Evolutionary conservation across 1,140 invertebrate genomes (phyloP).

Genomic region (Adelges cooleyi): DNA sequence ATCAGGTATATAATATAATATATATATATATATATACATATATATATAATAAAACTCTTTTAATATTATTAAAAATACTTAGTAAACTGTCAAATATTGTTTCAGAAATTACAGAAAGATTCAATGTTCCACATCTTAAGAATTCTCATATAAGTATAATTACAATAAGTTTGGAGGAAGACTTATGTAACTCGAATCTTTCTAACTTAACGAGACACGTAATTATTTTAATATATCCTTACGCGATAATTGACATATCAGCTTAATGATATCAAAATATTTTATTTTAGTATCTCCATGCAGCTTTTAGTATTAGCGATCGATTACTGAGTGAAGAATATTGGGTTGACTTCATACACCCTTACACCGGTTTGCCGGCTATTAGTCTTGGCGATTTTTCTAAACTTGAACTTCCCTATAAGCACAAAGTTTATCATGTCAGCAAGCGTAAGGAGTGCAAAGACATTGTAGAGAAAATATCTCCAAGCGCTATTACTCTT

Average conservation of each 20-base stretch:
- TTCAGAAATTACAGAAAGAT: constrained; percentile 5
- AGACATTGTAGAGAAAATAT: constrained; percentile 7
- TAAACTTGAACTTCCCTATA: constrained; percentile 7
- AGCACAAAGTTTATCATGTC: constrained; percentile 15
- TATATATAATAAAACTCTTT: too few species aligned
- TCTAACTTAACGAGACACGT: constrained; percentile 21
- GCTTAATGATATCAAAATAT: too few species aligned
- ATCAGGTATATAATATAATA: constrained; percentile 15
- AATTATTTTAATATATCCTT: neutral
- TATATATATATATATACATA: too few species aligned
- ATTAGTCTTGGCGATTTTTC: constrained; percentile 39
- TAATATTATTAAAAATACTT: too few species aligned
- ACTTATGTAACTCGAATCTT: neutral
- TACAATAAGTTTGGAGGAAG: constrained; percentile 6
- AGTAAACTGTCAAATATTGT: too few species aligned
- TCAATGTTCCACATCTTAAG: constrained; percentile 21
- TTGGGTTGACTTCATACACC: constrained; percentile 61
- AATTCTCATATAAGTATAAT: neutral
- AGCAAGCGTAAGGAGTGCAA: constrained; percentile 9
- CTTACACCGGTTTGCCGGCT: constrained; percentile 48
- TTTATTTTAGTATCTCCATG: constrained; percentile 35
- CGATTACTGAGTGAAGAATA: constrained; percentile 40
- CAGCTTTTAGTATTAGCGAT: constrained; percentile 37
- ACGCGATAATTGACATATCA: too few species aligned
- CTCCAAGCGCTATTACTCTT: constrained; percentile 3